Percentiles rank a stretch among this genome's conserved stretches.
These are phyloP conservation scores for Otus sunia DNA, from an alignment of 2,113 vertebrate species.

Conservation along the genomic window DNA sequence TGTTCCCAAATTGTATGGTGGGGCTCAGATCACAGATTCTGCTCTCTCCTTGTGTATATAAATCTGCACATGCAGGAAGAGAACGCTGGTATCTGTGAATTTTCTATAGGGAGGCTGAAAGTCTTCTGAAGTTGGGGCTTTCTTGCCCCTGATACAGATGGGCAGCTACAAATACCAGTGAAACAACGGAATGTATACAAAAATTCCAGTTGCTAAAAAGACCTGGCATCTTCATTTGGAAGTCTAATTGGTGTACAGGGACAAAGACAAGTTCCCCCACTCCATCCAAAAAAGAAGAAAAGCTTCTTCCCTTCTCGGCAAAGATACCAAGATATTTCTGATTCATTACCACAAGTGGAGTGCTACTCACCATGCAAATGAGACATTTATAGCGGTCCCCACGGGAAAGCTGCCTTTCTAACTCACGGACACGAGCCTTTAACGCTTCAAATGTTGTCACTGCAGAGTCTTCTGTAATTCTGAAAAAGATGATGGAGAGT, in stretches of 20 bases:
- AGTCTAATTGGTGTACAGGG: neutral
- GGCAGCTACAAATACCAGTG: neutral
- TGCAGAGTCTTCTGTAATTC: constrained; percentile 97
- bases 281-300: neutral
- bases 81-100: neutral
- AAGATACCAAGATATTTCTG: constrained; percentile 52
- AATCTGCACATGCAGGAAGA: neutral
- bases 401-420: constrained; percentile 96
- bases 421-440: constrained; percentile 97
- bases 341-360: constrained; percentile 64
- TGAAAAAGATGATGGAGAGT: constrained; percentile 63
- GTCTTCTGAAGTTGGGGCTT: neutral
- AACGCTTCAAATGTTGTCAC: constrained; percentile 97
- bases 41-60: neutral
- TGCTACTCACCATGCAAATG: constrained; percentile 97
- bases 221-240: neutral
- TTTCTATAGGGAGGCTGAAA: neutral
- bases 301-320: neutral
- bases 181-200: fast-evolving
- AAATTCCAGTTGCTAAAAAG: neutral
- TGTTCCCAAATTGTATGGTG: neutral
- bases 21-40: neutral
- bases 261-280: neutral
- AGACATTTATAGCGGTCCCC: constrained; percentile 99
- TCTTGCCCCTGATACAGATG: neutral